A percentile compares a stretch with the other conserved stretches of the same genome.
Conservation (phyloP, 2,888 invertebrate genomes). For the Catocala nupta region DNA sequence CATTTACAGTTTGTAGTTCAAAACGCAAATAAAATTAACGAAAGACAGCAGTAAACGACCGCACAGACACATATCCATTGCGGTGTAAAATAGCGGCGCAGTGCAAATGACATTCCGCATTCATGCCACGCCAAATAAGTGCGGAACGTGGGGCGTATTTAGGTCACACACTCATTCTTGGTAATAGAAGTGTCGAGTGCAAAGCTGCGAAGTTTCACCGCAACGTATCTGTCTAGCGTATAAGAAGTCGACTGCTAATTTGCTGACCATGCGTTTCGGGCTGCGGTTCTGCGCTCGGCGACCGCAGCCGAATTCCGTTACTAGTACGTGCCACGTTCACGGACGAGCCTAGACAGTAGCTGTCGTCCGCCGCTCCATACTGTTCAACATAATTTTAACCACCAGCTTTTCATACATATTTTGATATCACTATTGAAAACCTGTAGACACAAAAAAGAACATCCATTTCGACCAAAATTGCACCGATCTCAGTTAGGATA, state of each 20-base stretch:
- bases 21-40: conserved; percentile 71
- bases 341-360: conserved; percentile 13
- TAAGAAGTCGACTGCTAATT: conserved; percentile 78
- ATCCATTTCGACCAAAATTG: no score
- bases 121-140: conserved; percentile 75
- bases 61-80: conserved; percentile 69
- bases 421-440: background rate
- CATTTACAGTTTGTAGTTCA: conserved; percentile 62
- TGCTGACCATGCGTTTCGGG: conserved; percentile 77
- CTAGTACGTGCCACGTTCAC: conserved; percentile 54
- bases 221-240: conserved; percentile 76
- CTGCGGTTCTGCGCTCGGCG: conserved; percentile 76
- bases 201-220: conserved; percentile 73
- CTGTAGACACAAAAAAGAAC: no score
- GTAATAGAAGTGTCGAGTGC: conserved; percentile 74
- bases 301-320: conserved; percentile 76
- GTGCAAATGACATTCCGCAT: conserved; percentile 78
- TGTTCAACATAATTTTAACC: background rate
- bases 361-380: conserved; percentile 7
- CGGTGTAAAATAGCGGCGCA: conserved; percentile 76
- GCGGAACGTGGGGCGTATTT: conserved; percentile 70
- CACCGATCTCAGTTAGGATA: no score
- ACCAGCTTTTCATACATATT: conserved; percentile 1
- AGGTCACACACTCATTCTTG: conserved; percentile 79
- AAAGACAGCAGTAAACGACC: conserved; percentile 67